Conservation (phyloP, 2,797 vertebrate species). For the Novumbra hubbsi region DNA sequence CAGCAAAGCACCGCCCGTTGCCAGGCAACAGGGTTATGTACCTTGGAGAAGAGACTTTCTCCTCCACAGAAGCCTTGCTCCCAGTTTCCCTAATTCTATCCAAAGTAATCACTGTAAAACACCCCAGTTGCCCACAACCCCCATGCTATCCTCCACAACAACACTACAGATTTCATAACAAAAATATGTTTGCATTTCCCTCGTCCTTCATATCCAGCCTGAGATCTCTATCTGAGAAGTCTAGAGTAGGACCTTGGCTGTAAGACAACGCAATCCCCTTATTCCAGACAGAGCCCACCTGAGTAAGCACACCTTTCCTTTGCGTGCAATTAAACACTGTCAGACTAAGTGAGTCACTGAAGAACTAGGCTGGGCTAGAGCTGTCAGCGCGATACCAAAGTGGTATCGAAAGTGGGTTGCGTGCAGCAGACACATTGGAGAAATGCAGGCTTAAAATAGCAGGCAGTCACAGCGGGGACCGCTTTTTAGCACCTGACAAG, state of each 20-base stretch:
- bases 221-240: not conserved
- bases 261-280: not conserved
- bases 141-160: not conserved
- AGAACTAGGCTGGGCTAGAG: not conserved
- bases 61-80: conserved; percentile 12
- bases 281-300: not conserved
- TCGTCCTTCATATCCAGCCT: not conserved
- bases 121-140: not conserved
- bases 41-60: conserved; percentile 34
- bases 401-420: conserved; percentile 17
- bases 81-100: not conserved
- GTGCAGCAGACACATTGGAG: conserved; percentile 10
- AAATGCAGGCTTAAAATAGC: conserved; percentile 26
- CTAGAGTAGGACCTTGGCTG: not conserved
- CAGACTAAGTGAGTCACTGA: not conserved
- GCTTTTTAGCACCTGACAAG: conserved; percentile 24
- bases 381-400: conserved; percentile 4
- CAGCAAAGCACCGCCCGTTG: conserved; percentile 44
- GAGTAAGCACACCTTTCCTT: not conserved
- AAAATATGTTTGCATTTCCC: not conserved
- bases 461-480: conserved; percentile 15
- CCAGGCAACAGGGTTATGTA: conserved; percentile 57
- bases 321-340: conserved; percentile 8
- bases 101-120: not conserved
- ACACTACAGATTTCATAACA: not conserved